Conservation (phyloP, 2,113 vertebrate genomes). For the Nesogale talazaci region DNA sequence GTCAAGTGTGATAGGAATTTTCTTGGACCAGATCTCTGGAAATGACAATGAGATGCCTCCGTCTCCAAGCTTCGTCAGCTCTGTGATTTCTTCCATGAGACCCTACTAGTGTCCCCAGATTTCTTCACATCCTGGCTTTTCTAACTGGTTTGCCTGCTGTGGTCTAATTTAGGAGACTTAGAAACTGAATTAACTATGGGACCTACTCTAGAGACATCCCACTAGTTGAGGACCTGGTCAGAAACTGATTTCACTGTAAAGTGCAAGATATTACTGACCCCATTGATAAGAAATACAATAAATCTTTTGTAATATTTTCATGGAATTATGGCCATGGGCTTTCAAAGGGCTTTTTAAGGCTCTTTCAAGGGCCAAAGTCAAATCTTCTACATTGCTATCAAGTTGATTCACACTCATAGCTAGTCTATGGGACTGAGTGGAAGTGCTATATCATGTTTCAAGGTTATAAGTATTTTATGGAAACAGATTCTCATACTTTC, state of each 20-base stretch:
- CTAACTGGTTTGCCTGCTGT: neutral
- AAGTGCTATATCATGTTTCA: too few relatives aligned
- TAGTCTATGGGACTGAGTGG: too few relatives aligned
- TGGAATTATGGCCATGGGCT: neutral
- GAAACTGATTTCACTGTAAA: neutral
- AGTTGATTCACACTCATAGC: too few relatives aligned
- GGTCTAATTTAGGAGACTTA: neutral
- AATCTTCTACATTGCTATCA: too few relatives aligned
- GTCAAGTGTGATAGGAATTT: neutral
- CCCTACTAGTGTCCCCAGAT: neutral
- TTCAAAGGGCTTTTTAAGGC: neutral
- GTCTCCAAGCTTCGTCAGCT: neutral
- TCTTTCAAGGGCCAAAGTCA: neutral
- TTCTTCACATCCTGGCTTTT: neutral
- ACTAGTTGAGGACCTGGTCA: neutral
- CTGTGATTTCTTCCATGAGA: neutral
- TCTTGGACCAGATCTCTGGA: neutral
- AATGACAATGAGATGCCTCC: neutral
- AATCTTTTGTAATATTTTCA: neutral
- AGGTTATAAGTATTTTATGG: too few relatives aligned
- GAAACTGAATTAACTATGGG: neutral
- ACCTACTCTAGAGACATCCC: neutral
- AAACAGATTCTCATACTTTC: too few relatives aligned
- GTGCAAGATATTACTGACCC: neutral
- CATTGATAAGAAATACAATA: neutral